phyloP scores from a whole-genome alignment of 30 jellyfish, hydroid and myxozoan species.

The Turritopsis rubra region DNA sequence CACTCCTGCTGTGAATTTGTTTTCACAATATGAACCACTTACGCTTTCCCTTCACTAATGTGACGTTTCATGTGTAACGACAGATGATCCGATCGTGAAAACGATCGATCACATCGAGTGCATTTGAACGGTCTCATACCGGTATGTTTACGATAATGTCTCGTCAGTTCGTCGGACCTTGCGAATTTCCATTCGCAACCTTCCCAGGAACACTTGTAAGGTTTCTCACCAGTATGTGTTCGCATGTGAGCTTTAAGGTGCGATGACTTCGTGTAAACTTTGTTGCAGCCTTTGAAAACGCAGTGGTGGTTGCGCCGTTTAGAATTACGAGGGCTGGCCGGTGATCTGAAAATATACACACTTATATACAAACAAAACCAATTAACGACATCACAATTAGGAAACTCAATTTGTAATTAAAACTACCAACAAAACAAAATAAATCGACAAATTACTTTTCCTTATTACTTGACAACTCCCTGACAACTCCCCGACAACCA shows the following conservation, averaged over 20 bases:
- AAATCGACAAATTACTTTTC: not conserved
- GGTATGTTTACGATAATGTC: slow-evolving; percentile 99
- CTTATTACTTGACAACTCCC: not conserved
- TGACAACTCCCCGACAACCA: no score
- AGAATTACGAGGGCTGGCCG: slow-evolving; percentile 43
- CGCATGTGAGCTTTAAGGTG: slow-evolving; percentile 99
- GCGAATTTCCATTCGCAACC: slow-evolving; percentile 99
- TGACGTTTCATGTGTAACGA: slow-evolving; percentile 98
- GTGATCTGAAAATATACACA: slow-evolving; percentile 33
- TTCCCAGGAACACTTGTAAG: slow-evolving; percentile 99
- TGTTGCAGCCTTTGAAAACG: slow-evolving; percentile 79
- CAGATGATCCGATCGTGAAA: slow-evolving; percentile 95
- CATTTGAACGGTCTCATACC: slow-evolving; percentile 97
- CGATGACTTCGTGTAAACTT: slow-evolving; percentile 91
- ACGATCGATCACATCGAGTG: slow-evolving; percentile 91
- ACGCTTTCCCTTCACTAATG: slow-evolving; percentile 2
- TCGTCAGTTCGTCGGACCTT: slow-evolving; percentile 99
- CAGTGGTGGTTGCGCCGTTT: slow-evolving; percentile 88
- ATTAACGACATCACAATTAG: not conserved
- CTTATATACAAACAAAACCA: not conserved
- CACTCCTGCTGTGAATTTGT: no score
- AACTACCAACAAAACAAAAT: not conserved
- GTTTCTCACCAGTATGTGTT: slow-evolving; percentile 99
- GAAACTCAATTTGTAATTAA: not conserved
- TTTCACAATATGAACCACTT: not conserved